Conservation (phyloP, 2,797 vertebrate species). For the Antennarius maculatus region DNA sequence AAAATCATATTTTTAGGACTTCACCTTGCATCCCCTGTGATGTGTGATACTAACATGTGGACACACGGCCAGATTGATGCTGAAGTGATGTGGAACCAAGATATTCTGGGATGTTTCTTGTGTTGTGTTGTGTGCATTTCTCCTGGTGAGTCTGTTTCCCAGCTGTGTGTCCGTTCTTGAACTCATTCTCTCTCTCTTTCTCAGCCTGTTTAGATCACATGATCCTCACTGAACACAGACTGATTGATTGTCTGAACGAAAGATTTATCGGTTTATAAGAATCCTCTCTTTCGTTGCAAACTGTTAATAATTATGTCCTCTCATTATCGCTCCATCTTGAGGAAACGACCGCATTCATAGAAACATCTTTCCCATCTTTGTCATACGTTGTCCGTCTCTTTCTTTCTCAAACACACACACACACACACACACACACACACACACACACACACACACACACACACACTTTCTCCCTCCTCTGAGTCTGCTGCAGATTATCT, state of each 20-base stretch:
- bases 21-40: no score
- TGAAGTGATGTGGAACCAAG: neutral
- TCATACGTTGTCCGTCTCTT: slow-evolving; percentile 16
- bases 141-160: slow-evolving; percentile 24
- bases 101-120: slow-evolving; percentile 23
- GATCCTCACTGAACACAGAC: slow-evolving; percentile 55
- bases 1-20: no score
- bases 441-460: slow-evolving; percentile 1
- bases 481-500: slow-evolving; percentile 58
- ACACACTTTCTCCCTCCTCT: slow-evolving; percentile 34
- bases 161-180: slow-evolving; percentile 29
- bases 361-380: slow-evolving; percentile 22
- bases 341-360: slow-evolving; percentile 26
- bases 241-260: slow-evolving; percentile 58
- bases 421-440: no score
- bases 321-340: slow-evolving; percentile 24
- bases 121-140: slow-evolving; percentile 14
- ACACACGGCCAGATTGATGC: no score
- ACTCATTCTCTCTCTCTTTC: slow-evolving; percentile 18
- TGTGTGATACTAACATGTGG: no score
- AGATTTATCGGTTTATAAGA: slow-evolving; percentile 64
- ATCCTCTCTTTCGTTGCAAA: slow-evolving; percentile 54
- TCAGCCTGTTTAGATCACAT: slow-evolving; percentile 41
- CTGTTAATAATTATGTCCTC: slow-evolving; percentile 51
- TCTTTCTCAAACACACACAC: neutral